phyloP scores from a whole-genome alignment of 2,113 vertebrate genomes.

The Macrotus californicus region DNA sequence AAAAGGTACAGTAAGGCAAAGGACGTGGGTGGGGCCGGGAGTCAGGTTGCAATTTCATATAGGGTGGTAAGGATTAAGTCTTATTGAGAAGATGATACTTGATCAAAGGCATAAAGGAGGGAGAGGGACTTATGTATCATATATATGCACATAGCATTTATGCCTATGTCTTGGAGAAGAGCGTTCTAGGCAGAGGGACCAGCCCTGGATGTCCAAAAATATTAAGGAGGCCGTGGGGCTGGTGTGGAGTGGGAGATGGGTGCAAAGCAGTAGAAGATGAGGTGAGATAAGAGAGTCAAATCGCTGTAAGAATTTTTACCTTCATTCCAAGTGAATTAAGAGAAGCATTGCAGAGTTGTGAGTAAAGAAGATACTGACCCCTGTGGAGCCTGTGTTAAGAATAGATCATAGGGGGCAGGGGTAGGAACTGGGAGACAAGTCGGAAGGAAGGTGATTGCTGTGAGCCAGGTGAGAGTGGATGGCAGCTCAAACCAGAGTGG shows the following conservation, averaged over 20 bases:
- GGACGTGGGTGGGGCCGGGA: neutral
- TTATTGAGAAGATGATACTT: neutral
- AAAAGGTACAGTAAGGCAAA: neutral
- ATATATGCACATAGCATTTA: neutral
- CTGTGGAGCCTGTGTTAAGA: neutral
- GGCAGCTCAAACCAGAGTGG: neutral
- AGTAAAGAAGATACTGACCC: neutral
- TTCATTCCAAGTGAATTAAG: neutral
- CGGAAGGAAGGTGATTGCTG: too few relatives aligned
- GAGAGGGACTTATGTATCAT: neutral
- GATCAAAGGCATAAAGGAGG: neutral
- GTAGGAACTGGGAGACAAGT: neutral
- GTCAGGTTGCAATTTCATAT: neutral
- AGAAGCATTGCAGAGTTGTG: neutral
- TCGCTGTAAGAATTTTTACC: neutral
- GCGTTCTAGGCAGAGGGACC: neutral
- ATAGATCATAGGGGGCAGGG: neutral
- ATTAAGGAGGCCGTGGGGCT: neutral
- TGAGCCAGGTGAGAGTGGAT: neutral
- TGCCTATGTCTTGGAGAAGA: neutral
- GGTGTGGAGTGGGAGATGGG: neutral
- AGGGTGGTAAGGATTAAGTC: neutral
- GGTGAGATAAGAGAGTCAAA: neutral
- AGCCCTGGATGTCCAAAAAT: neutral
- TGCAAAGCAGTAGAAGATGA: neutral